Base-by-base conservation (phyloP, 37 sponge, comb jelly and placozoan species). In the Theonella swinhoei region DNA sequence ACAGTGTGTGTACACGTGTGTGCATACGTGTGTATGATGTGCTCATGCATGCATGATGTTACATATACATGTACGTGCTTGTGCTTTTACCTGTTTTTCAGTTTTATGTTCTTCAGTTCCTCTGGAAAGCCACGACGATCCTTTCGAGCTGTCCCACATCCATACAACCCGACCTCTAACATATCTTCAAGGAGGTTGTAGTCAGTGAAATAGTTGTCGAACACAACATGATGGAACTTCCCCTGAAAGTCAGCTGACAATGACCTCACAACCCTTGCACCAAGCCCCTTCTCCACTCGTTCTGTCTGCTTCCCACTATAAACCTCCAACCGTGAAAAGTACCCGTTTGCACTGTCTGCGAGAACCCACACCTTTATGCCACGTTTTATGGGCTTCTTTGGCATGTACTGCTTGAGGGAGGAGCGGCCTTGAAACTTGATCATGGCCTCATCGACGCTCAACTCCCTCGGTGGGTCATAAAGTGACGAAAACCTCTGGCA, bases 401-500 rank as follows among this genome's bases (percentile, higher is more conserved):
- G 30, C 5, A 65, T 65, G 66, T 28, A 28, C 66, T 65, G 66
- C 25, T 47, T 47, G 54, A 47, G 14, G 54, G 7, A 47, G 14
- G 54, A 47, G 14, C 54, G 54, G 54, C 54, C 54, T 47, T 7
- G 14, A 47, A 47, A 47, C 54, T 47, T 47, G 54, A 47, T 47
- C 80, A 86, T 86, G 0, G 87, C 80, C 62, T 86, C 80, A 30
- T 86, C 87, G 0, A 86, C 59, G 2, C 64, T 31, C 2, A 68
- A 37, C 7, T 86, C 64, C 31, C 20, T 39, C 28, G 54, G 20
- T 28, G 87, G 80, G n/a, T n/a, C n/a, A n/a, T n/a, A n/a, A n/a
- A n/a, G n/a, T n/a, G n/a, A n/a, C n/a, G n/a, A n/a, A n/a, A n/a
- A n/a, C n/a, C n/a, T n/a, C n/a, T n/a, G n/a, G n/a, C n/a, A n/a